Conservation (phyloP, 2,797 vertebrate species). For the Morus bassanus region DNA sequence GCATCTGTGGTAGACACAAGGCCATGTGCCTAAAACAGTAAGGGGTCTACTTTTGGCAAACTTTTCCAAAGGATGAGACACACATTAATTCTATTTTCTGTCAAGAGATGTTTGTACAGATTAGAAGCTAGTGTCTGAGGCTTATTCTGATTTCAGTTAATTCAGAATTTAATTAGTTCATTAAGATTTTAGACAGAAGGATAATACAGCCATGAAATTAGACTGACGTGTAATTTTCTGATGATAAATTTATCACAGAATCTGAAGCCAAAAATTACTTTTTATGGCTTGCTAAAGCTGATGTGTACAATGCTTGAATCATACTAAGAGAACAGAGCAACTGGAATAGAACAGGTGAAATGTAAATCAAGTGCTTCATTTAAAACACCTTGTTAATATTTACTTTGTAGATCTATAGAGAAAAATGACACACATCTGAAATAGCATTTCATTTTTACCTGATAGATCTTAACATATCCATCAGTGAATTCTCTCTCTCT, state of each 20-base stretch:
- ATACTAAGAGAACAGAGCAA: background rate
- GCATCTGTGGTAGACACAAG: background rate
- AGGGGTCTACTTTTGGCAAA: background rate
- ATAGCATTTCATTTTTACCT: background rate
- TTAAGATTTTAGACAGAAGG: conserved; percentile 51
- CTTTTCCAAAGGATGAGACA: background rate
- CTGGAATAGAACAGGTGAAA: background rate
- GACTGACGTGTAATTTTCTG: conserved; percentile 53
- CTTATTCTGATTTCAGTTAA: conserved; percentile 49
- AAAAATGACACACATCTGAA: conserved; percentile 16
- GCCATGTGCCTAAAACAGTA: background rate
- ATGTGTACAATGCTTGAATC: background rate
- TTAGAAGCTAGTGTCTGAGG: conserved; percentile 4
- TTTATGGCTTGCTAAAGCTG: background rate
- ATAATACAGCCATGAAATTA: conserved; percentile 58
- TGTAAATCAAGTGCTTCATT: conserved; percentile 46
- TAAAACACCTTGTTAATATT: conserved; percentile 49
- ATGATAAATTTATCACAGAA: conserved; percentile 61
- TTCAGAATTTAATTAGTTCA: conserved; percentile 54
- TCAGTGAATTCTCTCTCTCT: background rate
- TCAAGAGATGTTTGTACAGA: background rate
- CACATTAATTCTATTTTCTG: conserved; percentile 29
- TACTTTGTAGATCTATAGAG: conserved; percentile 29
- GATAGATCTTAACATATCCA: background rate
- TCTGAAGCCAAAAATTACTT: conserved; percentile 31